Evolutionary conservation across 2,888 invertebrate species (phyloP).

Genomic region (Elegia similella): DNA sequence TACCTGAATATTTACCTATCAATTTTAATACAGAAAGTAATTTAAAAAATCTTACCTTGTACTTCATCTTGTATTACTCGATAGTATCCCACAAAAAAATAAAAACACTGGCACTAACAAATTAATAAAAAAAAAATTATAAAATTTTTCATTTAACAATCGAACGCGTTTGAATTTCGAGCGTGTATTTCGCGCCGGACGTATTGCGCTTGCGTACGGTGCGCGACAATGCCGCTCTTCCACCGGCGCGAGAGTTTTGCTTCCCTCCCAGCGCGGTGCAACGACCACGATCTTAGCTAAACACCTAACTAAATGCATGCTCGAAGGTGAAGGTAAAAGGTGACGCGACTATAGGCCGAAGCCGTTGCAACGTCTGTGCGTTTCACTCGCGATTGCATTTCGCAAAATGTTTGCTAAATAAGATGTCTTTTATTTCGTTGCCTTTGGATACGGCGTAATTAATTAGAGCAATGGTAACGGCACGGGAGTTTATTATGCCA

Average conservation of each 20-base stretch:
- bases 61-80: constrained; percentile 52
- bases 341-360: constrained; percentile 41
- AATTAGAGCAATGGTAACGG: constrained; percentile 11
- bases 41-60: constrained; percentile 52
- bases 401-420: constrained; percentile 24
- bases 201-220: constrained; percentile 64
- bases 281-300: constrained; percentile 41
- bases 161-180: constrained; percentile 20
- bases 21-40: neutral
- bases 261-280: constrained; percentile 58
- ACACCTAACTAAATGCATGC: constrained; percentile 31
- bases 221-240: constrained; percentile 59
- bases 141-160: constrained; percentile 19
- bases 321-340: constrained; percentile 64
- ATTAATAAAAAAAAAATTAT: constrained; percentile 32
- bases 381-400: constrained; percentile 22
- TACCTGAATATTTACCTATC: too few species aligned
- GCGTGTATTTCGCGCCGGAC: constrained; percentile 40
- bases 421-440: constrained; percentile 13
- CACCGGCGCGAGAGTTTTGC: constrained; percentile 61
- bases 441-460: constrained; percentile 16
- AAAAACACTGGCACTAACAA: constrained; percentile 34
- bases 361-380: constrained; percentile 32
- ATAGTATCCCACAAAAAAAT: constrained; percentile 26
- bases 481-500: neutral